phyloP scores from a whole-genome alignment of 2,113 vertebrate genomes.

The Illadopsis cleaveri region DNA sequence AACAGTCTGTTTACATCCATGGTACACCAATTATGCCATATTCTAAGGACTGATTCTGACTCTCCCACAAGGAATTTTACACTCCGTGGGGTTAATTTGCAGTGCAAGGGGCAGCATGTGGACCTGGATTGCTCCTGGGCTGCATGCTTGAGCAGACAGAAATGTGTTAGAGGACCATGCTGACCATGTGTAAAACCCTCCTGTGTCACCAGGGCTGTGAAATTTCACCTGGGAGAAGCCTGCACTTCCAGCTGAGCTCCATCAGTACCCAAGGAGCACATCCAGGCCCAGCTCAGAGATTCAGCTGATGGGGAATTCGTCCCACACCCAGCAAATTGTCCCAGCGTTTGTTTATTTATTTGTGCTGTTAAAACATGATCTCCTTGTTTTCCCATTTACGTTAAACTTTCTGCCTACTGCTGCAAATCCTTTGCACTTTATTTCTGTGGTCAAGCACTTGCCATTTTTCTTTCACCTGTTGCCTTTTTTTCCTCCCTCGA shows the following conservation, averaged over 20 bases:
- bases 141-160: background rate
- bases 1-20: background rate
- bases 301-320: background rate
- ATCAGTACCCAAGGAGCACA: background rate
- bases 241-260: background rate
- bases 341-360: background rate
- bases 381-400: background rate
- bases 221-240: background rate
- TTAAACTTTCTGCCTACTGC: background rate
- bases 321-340: background rate
- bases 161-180: fast-evolving
- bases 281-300: background rate
- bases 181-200: background rate
- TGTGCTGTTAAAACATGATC: background rate
- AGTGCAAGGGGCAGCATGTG: background rate
- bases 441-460: background rate
- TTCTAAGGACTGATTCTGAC: background rate
- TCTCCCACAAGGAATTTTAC: background rate
- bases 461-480: background rate
- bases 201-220: background rate
- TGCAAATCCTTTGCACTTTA: background rate
- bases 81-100: background rate
- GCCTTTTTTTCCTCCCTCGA: background rate
- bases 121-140: background rate
- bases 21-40: fast-evolving